Percentiles rank a stretch among this genome's conserved stretches.
Evolutionary conservation across 2,113 vertebrate genomes (phyloP).

Genomic region (Marmota monax): DNA sequence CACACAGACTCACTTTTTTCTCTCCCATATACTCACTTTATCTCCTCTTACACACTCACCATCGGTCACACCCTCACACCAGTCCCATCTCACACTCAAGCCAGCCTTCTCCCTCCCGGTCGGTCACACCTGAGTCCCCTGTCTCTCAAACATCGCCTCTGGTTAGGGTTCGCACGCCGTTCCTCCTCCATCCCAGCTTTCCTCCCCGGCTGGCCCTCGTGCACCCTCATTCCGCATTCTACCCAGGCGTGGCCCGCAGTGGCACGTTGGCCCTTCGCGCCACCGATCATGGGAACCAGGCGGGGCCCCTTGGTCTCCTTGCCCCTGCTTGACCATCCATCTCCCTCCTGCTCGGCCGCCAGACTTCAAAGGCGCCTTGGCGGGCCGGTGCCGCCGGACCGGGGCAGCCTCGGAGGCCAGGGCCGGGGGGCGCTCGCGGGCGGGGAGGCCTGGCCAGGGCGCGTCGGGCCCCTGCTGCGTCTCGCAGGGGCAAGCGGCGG

Average conservation of each 20-base stretch:
- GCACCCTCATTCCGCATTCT: background rate
- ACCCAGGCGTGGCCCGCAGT: background rate
- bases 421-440: background rate
- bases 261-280: background rate
- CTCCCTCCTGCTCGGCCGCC: constrained; percentile 89
- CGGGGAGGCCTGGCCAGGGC: background rate
- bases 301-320: constrained; percentile 89
- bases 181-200: too few relatives aligned
- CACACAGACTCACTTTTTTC: background rate
- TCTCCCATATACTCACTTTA: background rate
- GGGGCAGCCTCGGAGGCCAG: rapidly evolving
- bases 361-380: constrained; percentile 90
- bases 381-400: constrained; percentile 47
- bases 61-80: background rate
- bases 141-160: background rate
- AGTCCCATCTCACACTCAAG: too few relatives aligned
- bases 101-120: background rate
- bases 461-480: rapidly evolving
- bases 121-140: too few relatives aligned
- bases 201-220: background rate
- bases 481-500: rapidly evolving
- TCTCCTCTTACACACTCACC: background rate
- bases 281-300: constrained; percentile 92
- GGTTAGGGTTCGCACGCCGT: background rate
- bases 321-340: constrained; percentile 93